These are phyloP conservation scores for Embiotoca jacksoni DNA, from an alignment of 2,113 vertebrate species.

Conservation along the genomic window DNA sequence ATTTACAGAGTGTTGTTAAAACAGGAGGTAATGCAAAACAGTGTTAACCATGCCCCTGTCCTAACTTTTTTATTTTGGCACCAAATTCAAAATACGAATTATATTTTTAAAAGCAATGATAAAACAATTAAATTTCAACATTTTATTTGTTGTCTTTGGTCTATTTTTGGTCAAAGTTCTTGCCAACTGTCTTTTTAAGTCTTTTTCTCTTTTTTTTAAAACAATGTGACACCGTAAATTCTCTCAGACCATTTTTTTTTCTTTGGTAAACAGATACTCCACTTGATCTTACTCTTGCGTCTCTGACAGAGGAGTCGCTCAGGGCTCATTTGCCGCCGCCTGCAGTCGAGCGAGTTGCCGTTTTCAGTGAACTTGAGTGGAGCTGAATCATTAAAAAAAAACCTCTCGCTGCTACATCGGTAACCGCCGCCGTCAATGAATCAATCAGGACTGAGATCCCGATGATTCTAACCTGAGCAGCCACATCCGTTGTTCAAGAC, in stretches of 20 bases:
- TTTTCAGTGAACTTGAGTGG: not conserved
- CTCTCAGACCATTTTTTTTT: not conserved
- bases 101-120: too few relatives aligned
- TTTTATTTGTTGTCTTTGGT: too few relatives aligned
- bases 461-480: not conserved
- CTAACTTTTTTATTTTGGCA: too few relatives aligned
- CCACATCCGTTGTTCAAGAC: not conserved
- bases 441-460: not conserved
- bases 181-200: too few relatives aligned
- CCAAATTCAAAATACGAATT: too few relatives aligned
- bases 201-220: not conserved
- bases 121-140: too few relatives aligned
- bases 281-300: conserved; percentile 1
- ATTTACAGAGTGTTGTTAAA: too few relatives aligned
- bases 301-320: not conserved
- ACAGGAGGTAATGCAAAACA: too few relatives aligned
- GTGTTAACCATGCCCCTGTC: too few relatives aligned
- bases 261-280: too few relatives aligned
- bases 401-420: not conserved
- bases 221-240: not conserved
- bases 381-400: not conserved
- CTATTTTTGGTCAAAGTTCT: too few relatives aligned
- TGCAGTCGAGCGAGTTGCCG: not conserved
- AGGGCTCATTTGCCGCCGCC: not conserved
- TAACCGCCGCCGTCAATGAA: not conserved